These are phyloP conservation scores for Acanthornis magna DNA, from an alignment of 2,797 vertebrate genomes.

Conservation along the genomic window DNA sequence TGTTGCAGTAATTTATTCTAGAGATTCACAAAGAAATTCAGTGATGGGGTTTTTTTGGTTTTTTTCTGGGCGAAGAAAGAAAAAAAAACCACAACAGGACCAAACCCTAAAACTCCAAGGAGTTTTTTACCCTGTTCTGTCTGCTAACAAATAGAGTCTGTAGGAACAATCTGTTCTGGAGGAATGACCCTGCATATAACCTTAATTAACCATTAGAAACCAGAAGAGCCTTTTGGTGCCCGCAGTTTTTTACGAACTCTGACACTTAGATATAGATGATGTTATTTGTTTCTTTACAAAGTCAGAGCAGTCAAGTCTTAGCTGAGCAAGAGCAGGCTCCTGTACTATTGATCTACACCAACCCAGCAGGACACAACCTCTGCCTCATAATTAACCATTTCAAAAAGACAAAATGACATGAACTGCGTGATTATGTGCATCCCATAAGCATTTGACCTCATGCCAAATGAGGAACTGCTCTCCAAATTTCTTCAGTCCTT, in stretches of 20 bases:
- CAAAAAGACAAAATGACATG: background rate
- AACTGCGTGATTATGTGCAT: background rate
- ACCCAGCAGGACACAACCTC: background rate
- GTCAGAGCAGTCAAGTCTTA: background rate
- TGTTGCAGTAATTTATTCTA: background rate
- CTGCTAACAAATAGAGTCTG: background rate
- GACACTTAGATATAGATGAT: background rate
- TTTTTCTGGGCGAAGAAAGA: fast-evolving
- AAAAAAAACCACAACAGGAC: fast-evolving
- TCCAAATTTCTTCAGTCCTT: background rate
- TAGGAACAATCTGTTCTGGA: background rate
- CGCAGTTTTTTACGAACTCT: background rate
- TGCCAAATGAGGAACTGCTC: background rate
- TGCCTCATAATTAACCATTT: background rate
- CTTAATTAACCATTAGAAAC: background rate
- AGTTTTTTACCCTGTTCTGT: background rate
- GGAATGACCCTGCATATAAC: background rate
- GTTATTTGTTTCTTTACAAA: background rate
- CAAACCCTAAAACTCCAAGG: background rate
- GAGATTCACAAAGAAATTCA: background rate
- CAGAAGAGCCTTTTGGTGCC: background rate
- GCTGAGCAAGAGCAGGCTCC: background rate
- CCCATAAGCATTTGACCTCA: background rate
- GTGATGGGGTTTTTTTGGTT: background rate
- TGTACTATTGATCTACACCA: background rate